Evolutionary conservation across 2,797 vertebrate species (phyloP).

Genomic region (Phrynocephalus forsythii): DNA sequence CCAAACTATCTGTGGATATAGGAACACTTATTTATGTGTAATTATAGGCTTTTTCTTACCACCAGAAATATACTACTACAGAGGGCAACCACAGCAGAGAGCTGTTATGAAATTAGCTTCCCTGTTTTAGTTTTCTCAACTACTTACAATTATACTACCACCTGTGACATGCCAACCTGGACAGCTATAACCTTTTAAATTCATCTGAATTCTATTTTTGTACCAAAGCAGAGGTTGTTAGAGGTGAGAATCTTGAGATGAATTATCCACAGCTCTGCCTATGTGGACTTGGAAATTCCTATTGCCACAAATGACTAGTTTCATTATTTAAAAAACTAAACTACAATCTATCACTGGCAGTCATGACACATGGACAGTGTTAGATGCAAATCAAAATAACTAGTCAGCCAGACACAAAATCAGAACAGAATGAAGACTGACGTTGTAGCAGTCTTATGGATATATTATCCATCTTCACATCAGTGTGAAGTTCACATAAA

Average conservation of each 20-base stretch:
- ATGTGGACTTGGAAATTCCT: conserved; percentile 49
- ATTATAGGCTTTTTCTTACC: background rate
- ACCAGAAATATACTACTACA: background rate
- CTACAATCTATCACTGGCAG: conserved; percentile 40
- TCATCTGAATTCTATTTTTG: conserved; percentile 5
- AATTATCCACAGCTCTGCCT: conserved; percentile 49
- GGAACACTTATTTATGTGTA: background rate
- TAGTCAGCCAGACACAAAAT: conserved; percentile 67
- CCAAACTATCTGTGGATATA: background rate
- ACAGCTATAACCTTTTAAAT: background rate
- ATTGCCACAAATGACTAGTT: conserved; percentile 53
- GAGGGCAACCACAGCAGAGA: background rate
- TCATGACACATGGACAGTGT: conserved; percentile 47
- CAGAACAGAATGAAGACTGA: conserved; percentile 60
- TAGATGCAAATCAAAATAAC: conserved; percentile 51
- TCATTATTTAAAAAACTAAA: conserved; percentile 34
- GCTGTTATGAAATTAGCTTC: background rate
- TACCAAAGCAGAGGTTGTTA: conserved; percentile 28
- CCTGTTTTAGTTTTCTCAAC: background rate
- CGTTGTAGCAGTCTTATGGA: conserved; percentile 32
- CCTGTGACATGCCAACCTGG: background rate
- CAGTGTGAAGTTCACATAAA: conserved; percentile 57
- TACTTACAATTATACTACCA: too few relatives aligned
- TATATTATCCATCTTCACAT: conserved; percentile 52
- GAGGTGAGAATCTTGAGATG: conserved; percentile 52